Evolutionary conservation across 2,113 vertebrate species (phyloP), one percentile per base, ranked within the genome.

Genomic region (Tricholaema leucomelas): DNA sequence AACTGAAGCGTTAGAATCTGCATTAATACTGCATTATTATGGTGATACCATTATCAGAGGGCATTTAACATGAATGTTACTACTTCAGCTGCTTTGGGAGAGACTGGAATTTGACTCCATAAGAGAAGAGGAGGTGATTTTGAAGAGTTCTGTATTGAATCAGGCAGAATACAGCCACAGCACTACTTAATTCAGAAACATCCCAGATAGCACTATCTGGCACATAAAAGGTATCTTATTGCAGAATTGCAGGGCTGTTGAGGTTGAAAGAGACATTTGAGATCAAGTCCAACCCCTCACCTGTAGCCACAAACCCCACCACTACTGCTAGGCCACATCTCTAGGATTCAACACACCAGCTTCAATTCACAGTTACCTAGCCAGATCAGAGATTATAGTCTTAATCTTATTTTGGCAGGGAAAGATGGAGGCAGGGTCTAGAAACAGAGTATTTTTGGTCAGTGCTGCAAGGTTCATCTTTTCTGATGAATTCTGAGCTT

Each of bases 1-100:
- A 63, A 86, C 1, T 67, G 18, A 15, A 2, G 2, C 33, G 33
- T 55, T 66, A 70, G 25, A 77, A 25, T 9, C 19, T 40, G 24
- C 5, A 8, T 40, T 50, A 66, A 35, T 60, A 67, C 6, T 4
- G 6, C 0, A 0, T 35, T 48, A 10, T 33, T 27, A 8, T 5
- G 30, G 30, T 35, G 33, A 17, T 36, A 44, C 18, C 54, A 24
- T 14, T 35, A 9, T 16, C 56, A 89, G 35, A 36, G 8, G 31
- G 60, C 36, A 70, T 33, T 77, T 44, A 44, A 20, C 31, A 38
- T 30, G 44, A 9, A 4, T 5, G 2, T 70, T 80, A 35, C 59
- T 19, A 30, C 50, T 8, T 58, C 82, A 75, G 15, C 64, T 61
- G 15, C 82, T 73, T 61, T 79, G 59, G 54, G 21, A 88, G 24